Conservation (phyloP, 2,797 vertebrate species). For the Geotrypetes seraphini region DNA sequence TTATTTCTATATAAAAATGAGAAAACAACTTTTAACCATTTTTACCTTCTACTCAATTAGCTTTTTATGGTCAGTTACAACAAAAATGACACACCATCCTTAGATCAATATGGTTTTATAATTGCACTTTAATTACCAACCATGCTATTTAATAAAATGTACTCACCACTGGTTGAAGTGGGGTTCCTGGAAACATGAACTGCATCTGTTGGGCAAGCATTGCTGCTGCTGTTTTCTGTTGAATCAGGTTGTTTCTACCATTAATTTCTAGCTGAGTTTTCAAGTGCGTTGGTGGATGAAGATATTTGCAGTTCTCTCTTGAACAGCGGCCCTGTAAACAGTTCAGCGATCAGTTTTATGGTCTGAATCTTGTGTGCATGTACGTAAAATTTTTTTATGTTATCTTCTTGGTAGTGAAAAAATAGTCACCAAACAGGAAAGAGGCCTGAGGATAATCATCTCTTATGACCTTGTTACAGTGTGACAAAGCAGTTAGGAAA, state of each 20-base stretch:
- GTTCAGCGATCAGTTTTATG: not conserved
- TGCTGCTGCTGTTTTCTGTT: conserved; percentile 95
- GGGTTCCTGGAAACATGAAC: conserved; percentile 92
- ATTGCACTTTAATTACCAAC: conserved; percentile 2
- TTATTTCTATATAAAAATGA: no score
- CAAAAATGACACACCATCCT: not conserved
- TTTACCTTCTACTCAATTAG: no score
- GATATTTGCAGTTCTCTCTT: conserved; percentile 98
- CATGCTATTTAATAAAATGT: conserved; percentile 1
- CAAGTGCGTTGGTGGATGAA: conserved; percentile 94
- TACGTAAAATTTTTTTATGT: no score
- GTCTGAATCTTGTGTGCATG: no score
- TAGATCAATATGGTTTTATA: not conserved
- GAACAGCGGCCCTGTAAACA: conserved; percentile 84
- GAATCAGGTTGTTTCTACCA: conserved; percentile 96
- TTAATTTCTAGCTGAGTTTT: conserved; percentile 98
- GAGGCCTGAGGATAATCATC: no score
- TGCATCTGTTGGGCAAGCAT: conserved; percentile 98
- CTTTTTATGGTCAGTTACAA: not conserved
- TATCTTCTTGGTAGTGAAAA: not conserved
- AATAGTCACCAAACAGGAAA: no score
- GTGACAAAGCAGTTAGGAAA: no score
- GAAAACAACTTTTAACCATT: no score
- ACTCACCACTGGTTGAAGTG: conserved; percentile 85
- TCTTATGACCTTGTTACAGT: no score